These are phyloP conservation scores for Lycophotia porphyrea DNA, from an alignment of 2,888 invertebrate species.

Conservation along the genomic window DNA sequence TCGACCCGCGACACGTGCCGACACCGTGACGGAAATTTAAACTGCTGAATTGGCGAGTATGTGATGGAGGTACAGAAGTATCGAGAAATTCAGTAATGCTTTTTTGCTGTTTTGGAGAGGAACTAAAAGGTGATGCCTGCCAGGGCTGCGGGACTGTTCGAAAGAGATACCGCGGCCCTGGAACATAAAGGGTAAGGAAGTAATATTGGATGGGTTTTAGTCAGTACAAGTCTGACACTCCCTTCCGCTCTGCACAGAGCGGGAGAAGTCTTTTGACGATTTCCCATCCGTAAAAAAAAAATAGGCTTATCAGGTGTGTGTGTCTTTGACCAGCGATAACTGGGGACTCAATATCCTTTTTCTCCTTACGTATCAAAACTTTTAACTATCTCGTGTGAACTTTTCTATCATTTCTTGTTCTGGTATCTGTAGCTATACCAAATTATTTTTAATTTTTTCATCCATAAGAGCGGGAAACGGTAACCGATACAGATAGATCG, in stretches of 20 bases:
- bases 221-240: too few relatives aligned
- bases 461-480: not conserved
- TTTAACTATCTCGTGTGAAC: not conserved
- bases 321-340: not conserved
- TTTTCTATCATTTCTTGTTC: too few relatives aligned
- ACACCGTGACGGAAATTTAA: slow-evolving; percentile 78
- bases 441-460: not conserved
- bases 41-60: slow-evolving; percentile 65
- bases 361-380: not conserved
- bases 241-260: too few relatives aligned
- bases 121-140: too few relatives aligned
- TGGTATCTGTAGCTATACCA: not conserved
- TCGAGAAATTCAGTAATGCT: too few relatives aligned
- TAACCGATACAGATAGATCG: not conserved
- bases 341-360: not conserved
- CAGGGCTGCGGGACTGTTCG: too few relatives aligned
- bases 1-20: slow-evolving; percentile 77
- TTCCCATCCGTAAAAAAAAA: too few relatives aligned
- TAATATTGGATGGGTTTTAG: too few relatives aligned
- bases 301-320: too few relatives aligned
- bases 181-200: too few relatives aligned
- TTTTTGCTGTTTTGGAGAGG: not conserved
- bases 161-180: too few relatives aligned
- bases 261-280: too few relatives aligned
- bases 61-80: slow-evolving; percentile 33